These are phyloP conservation scores for Gonocerus acuteangulatus DNA, from an alignment of 2,888 invertebrate species.

Conservation along the genomic window DNA sequence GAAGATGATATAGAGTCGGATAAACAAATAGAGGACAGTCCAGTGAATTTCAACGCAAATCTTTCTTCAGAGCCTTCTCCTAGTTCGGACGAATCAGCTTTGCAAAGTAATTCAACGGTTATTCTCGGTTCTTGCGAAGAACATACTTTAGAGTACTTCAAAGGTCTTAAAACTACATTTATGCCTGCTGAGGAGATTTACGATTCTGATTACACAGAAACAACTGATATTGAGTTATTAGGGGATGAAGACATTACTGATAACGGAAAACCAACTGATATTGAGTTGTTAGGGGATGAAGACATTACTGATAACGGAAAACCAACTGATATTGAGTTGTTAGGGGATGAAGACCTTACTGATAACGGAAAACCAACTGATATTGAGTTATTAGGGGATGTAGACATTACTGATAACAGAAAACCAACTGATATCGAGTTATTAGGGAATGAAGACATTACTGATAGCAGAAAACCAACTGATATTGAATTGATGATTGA, in stretches of 20 bases:
- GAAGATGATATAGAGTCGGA: neutral
- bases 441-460: too few relatives aligned
- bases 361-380: slow-evolving; percentile 12
- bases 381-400: slow-evolving; percentile 4
- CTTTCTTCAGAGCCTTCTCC: neutral
- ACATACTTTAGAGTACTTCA: slow-evolving; percentile 49
- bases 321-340: slow-evolving; percentile 4
- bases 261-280: slow-evolving; percentile 8
- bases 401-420: too few relatives aligned
- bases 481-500: too few relatives aligned
- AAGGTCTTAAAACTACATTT: slow-evolving; percentile 48
- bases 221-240: slow-evolving; percentile 3
- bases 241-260: slow-evolving; percentile 6
- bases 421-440: too few relatives aligned
- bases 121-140: slow-evolving; percentile 54
- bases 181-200: slow-evolving; percentile 12
- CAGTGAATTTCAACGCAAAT: too few relatives aligned
- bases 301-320: slow-evolving; percentile 8
- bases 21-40: neutral
- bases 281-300: slow-evolving; percentile 2
- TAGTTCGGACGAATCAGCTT: neutral
- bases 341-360: neutral
- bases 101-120: slow-evolving; percentile 49
- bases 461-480: too few relatives aligned
- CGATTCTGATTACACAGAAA: slow-evolving; percentile 9